Conservation (phyloP, 2,888 invertebrate species). For the Erebia ligea region DNA sequence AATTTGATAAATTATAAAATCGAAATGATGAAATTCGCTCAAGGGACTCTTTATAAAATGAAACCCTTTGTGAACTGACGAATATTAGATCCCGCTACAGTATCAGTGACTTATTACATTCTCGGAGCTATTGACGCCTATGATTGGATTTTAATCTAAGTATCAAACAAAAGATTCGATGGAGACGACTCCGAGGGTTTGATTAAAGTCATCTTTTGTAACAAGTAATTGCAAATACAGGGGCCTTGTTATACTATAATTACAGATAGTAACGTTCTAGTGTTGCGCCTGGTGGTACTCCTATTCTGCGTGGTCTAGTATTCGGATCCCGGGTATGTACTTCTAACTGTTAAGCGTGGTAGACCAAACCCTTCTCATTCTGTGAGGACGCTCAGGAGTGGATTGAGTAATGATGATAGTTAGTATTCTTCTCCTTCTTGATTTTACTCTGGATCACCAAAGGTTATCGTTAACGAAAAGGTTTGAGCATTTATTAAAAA, state of each 20-base stretch:
- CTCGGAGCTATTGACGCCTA: conserved; percentile 15
- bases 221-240: not conserved
- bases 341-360: too few species aligned
- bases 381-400: too few species aligned
- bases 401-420: too few species aligned
- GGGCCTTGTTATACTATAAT: not conserved
- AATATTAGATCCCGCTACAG: conserved; percentile 22
- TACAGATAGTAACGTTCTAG: not conserved
- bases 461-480: too few species aligned
- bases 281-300: not conserved
- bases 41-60: conserved; percentile 2
- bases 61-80: conserved; percentile 15
- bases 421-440: too few species aligned
- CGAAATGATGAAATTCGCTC: not conserved
- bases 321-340: too few species aligned
- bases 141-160: conserved; percentile 26
- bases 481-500: too few species aligned
- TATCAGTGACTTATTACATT: conserved; percentile 24
- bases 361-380: too few species aligned
- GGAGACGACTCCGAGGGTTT: not conserved
- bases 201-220: not conserved
- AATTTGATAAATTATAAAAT: conserved; percentile 4
- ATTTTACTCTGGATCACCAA: too few species aligned
- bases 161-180: conserved; percentile 13
- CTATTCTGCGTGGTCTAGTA: not conserved